These are phyloP conservation scores for Rotaria macrura DNA, from an alignment of 2,888 invertebrate genomes.

Conservation along the genomic window DNA sequence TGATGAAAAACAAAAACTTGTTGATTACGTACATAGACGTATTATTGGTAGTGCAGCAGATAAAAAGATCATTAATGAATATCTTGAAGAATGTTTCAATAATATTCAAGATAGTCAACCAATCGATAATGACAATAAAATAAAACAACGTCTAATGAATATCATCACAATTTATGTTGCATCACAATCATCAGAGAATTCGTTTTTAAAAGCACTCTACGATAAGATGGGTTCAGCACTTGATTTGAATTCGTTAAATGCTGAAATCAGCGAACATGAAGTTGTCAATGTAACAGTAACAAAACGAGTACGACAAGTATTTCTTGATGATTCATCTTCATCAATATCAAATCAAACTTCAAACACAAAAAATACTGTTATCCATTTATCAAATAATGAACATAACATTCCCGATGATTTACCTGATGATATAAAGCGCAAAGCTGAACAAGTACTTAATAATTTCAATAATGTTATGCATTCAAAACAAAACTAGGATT, in stretches of 20 bases:
- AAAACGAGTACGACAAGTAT: neutral
- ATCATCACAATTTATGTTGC: neutral
- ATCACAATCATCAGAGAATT: neutral
- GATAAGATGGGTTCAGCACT: neutral
- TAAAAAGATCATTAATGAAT: neutral
- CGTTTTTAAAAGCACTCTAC: slow-evolving; percentile 8
- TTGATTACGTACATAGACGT: neutral
- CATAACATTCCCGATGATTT: slow-evolving; percentile 16
- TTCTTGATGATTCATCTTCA: neutral
- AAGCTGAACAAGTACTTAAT: slow-evolving; percentile 1
- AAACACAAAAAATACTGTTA: neutral
- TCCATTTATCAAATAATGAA: slow-evolving; percentile 9
- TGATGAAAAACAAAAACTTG: neutral
- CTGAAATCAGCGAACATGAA: slow-evolving; percentile 14
- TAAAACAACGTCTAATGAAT: neutral
- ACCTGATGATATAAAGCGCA: slow-evolving; percentile 19
- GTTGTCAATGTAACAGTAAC: slow-evolving; percentile 16
- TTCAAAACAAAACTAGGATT: neutral
- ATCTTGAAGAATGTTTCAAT: neutral
- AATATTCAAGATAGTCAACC: neutral
- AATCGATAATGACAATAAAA: neutral
- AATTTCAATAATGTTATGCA: neutral
- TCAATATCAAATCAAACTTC: neutral
- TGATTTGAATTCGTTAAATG: neutral
- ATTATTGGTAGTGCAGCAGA: neutral